Evolutionary conservation across 1,140 invertebrate species (phyloP).

Genomic region (Penaeus chinensis): DNA sequence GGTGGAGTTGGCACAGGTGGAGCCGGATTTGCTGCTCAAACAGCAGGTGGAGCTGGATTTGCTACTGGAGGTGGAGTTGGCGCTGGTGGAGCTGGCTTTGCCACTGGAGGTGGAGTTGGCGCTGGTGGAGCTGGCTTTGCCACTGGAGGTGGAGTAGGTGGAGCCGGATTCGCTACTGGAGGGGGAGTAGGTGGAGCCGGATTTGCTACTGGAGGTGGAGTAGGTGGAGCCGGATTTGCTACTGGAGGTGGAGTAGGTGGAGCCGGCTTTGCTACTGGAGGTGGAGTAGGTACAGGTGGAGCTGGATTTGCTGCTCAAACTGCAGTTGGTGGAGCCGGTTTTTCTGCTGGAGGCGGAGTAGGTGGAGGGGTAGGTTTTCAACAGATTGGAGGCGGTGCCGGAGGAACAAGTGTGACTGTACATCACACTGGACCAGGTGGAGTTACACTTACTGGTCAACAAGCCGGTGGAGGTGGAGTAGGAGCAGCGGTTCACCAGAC

Average conservation of each 20-base stretch:
- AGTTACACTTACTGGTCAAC: background rate
- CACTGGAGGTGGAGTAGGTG: background rate
- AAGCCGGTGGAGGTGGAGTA: background rate
- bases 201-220: background rate
- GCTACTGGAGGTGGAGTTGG: background rate
- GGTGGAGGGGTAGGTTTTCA: background rate
- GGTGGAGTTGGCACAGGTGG: background rate
- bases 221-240: too few species aligned
- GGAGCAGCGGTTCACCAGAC: too few species aligned
- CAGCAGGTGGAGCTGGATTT: background rate
- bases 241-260: background rate
- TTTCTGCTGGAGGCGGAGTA: conserved; percentile 1
- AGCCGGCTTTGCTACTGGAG: conserved; percentile 10
- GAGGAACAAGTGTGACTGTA: background rate
- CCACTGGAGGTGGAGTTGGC: background rate
- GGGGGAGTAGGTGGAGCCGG: background rate
- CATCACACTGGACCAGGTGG: conserved; percentile 8
- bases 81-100: background rate
- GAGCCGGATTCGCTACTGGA: background rate
- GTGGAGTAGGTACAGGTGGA: background rate
- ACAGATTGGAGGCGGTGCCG: background rate
- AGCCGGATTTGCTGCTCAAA: background rate
- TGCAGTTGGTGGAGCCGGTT: background rate
- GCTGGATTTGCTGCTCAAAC: background rate
- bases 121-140: conserved; percentile 1